phyloP scores from a whole-genome alignment of 1,140 invertebrate genomes.

The Aculops lycopersici region DNA sequence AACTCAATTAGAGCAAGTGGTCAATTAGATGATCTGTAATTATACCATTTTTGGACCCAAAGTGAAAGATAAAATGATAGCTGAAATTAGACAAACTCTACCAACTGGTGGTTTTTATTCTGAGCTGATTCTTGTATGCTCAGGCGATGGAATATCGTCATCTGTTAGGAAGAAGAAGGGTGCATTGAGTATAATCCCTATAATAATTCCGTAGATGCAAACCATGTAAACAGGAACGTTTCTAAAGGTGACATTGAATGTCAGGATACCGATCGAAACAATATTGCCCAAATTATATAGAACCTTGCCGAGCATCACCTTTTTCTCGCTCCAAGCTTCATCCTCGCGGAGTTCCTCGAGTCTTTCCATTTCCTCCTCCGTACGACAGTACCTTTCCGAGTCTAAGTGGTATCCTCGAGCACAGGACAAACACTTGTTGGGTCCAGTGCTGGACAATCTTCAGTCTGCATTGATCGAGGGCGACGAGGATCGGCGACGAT shows the following conservation, averaged over 20 bases:
- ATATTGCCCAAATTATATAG: too few relatives aligned
- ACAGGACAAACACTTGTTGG: too few relatives aligned
- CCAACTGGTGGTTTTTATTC: not conserved
- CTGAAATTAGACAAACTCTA: not conserved
- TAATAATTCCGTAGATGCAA: not conserved
- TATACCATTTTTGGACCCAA: not conserved
- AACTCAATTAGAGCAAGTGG: not conserved
- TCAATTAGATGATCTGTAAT: slow-evolving; percentile 8
- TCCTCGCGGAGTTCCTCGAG: too few relatives aligned
- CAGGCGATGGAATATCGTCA: not conserved
- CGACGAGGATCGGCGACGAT: too few relatives aligned
- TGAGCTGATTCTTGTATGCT: not conserved
- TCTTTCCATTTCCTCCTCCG: too few relatives aligned
- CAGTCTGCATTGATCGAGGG: too few relatives aligned
- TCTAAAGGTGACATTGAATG: not conserved
- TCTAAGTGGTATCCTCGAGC: too few relatives aligned
- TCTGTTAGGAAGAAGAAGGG: not conserved
- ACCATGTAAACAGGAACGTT: not conserved
- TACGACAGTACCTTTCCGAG: too few relatives aligned
- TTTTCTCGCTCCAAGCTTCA: too few relatives aligned
- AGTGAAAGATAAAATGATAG: not conserved
- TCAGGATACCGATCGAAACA: too few relatives aligned
- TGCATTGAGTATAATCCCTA: not conserved
- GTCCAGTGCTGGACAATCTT: too few relatives aligned
- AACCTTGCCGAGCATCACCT: too few relatives aligned